phyloP scores from a whole-genome alignment of 2,797 vertebrate species.

The Crenichthys baileyi region DNA sequence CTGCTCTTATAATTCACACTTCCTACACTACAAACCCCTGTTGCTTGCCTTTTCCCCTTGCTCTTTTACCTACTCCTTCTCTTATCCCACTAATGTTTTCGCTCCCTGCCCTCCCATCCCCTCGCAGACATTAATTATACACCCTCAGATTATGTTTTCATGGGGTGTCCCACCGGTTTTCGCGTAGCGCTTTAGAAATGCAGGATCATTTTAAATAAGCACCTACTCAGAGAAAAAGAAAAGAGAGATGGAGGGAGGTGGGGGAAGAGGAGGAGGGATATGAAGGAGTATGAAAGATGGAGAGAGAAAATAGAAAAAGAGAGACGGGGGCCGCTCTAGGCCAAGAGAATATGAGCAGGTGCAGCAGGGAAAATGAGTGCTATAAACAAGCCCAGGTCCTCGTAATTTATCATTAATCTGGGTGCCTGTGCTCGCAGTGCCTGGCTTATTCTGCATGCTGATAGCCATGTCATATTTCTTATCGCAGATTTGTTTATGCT shows the following conservation, averaged over 20 bases:
- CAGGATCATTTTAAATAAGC: slow-evolving; percentile 77
- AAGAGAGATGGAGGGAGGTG: background rate
- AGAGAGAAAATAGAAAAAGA: slow-evolving; percentile 72
- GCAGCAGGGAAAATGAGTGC: slow-evolving; percentile 82
- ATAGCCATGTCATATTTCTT: slow-evolving; percentile 86
- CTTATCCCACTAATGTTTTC: slow-evolving; percentile 48
- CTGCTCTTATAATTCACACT: slow-evolving; percentile 24
- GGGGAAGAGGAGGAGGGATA: slow-evolving; percentile 13
- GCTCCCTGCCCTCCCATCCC: slow-evolving; percentile 51
- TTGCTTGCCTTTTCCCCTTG: slow-evolving; percentile 8
- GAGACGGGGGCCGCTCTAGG: slow-evolving; percentile 77
- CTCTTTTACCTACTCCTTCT: slow-evolving; percentile 35
- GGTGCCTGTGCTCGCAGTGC: slow-evolving; percentile 77
- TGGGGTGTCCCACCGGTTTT: slow-evolving; percentile 73
- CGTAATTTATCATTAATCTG: slow-evolving; percentile 89
- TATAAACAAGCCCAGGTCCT: slow-evolving; percentile 83
- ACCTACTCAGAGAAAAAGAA: slow-evolving; percentile 70
- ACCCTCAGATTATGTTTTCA: slow-evolving; percentile 74
- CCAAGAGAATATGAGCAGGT: slow-evolving; percentile 85
- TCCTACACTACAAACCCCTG: slow-evolving; percentile 40
- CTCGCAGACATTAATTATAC: slow-evolving; percentile 76
- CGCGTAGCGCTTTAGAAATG: slow-evolving; percentile 73
- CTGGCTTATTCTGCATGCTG: slow-evolving; percentile 84
- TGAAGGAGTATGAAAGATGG: slow-evolving; percentile 69
- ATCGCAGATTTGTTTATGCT: slow-evolving; percentile 85